phyloP scores from a whole-genome alignment of 2,113 vertebrate genomes.

The Xiphophorus maculatus region DNA sequence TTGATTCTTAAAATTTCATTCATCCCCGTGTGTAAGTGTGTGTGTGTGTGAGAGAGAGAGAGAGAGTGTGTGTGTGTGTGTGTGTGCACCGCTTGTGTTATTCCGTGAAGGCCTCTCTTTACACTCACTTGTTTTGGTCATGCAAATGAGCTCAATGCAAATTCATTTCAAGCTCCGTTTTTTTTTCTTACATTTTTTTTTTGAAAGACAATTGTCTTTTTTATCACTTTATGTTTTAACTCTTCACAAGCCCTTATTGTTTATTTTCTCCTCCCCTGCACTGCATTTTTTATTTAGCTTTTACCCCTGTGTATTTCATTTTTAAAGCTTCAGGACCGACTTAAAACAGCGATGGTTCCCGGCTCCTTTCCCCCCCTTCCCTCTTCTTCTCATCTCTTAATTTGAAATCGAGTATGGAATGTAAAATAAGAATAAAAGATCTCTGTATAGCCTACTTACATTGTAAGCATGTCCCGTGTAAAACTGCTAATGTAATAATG shows the following conservation, averaged over 20 bases:
- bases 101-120: slow-evolving; percentile 61
- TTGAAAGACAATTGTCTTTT: slow-evolving; percentile 68
- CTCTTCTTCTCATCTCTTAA: slow-evolving; percentile 63
- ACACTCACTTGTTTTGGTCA: slow-evolving; percentile 66
- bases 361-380: slow-evolving; percentile 80
- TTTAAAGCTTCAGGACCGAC: slow-evolving; percentile 91
- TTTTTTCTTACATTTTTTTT: background rate
- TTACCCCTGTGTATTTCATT: slow-evolving; percentile 83
- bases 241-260: slow-evolving; percentile 50
- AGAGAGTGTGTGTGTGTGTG: background rate
- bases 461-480: slow-evolving; percentile 98
- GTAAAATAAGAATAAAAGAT: slow-evolving; percentile 85
- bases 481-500: slow-evolving; percentile 91
- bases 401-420: slow-evolving; percentile 88
- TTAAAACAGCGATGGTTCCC: slow-evolving; percentile 87
- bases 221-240: slow-evolving; percentile 64
- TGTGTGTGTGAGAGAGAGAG: background rate
- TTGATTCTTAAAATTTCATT: slow-evolving; percentile 24
- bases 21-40: slow-evolving; percentile 31
- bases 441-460: slow-evolving; percentile 89
- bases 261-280: slow-evolving; percentile 6
- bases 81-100: slow-evolving; percentile 32
- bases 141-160: slow-evolving; percentile 71
- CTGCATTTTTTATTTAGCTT: slow-evolving; percentile 30
- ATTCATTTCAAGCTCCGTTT: slow-evolving; percentile 58